These are phyloP conservation scores for Drosophila quinaria DNA, from an alignment of 2,888 invertebrate genomes.

Conservation along the genomic window DNA sequence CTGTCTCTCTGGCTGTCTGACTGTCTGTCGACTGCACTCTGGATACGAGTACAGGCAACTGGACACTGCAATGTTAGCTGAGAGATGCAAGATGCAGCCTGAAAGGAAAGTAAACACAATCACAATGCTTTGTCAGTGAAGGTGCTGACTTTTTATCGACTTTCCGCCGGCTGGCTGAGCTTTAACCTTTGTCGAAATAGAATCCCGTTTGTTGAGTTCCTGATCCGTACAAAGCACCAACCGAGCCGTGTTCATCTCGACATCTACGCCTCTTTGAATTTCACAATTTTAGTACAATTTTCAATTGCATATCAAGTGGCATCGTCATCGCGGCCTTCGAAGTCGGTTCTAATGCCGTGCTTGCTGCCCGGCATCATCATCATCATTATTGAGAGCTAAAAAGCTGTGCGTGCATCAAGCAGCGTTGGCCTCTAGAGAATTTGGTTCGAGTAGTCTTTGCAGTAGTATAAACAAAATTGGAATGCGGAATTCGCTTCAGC, in stretches of 20 bases:
- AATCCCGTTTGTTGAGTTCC: slow-evolving; percentile 24
- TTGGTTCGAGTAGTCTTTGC: slow-evolving; percentile 58
- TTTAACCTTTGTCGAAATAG: slow-evolving; percentile 51
- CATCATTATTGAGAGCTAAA: slow-evolving; percentile 61
- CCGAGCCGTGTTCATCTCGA: slow-evolving; percentile 29
- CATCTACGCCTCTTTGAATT: slow-evolving; percentile 8
- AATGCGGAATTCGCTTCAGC: slow-evolving; percentile 26
- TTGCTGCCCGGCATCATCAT: slow-evolving; percentile 32
- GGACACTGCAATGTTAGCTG: neutral
- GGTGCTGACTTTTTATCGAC: slow-evolving; percentile 58
- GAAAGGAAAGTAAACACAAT: slow-evolving; percentile 5
- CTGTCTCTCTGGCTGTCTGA: neutral
- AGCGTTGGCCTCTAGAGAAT: slow-evolving; percentile 51
- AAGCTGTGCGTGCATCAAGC: slow-evolving; percentile 4
- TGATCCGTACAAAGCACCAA: slow-evolving; percentile 14
- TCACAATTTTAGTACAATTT: slow-evolving; percentile 31
- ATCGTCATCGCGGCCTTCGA: slow-evolving; percentile 14
- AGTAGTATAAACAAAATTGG: slow-evolving; percentile 36
- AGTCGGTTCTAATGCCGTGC: slow-evolving; percentile 19
- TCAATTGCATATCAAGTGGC: slow-evolving; percentile 58
- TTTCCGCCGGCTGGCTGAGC: slow-evolving; percentile 37
- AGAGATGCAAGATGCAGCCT: neutral
- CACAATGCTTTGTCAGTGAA: slow-evolving; percentile 26
- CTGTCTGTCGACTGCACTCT: slow-evolving; percentile 2
- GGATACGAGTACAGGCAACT: slow-evolving; percentile 1